Evolutionary conservation across 1,140 invertebrate species (phyloP).

Genomic region (Helicoverpa armigera): DNA sequence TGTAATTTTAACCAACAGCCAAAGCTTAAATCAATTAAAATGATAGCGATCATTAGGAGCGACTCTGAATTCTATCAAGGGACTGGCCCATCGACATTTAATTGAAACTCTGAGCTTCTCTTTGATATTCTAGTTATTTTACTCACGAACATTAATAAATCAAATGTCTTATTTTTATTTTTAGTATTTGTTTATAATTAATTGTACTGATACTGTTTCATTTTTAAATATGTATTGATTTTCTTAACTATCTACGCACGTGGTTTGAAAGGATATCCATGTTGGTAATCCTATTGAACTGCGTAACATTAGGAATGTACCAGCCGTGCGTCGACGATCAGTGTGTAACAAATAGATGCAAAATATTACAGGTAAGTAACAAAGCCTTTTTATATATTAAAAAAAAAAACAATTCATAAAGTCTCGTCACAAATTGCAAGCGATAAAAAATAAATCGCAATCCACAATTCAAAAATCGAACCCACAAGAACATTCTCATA

Average conservation of each 20-base stretch:
- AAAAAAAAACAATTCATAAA: constrained; percentile 2
- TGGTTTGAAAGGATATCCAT: constrained; percentile 99
- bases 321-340: constrained; percentile 98
- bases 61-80: constrained; percentile 32
- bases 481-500: background rate
- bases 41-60: constrained; percentile 31
- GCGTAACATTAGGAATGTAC: constrained; percentile 99
- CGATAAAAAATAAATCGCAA: background rate
- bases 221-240: constrained; percentile 19
- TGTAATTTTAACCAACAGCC: background rate
- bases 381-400: background rate
- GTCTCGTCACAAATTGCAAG: background rate
- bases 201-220: background rate
- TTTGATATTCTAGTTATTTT: constrained; percentile 24
- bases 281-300: constrained; percentile 99
- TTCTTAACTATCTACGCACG: constrained; percentile 92
- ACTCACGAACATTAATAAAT: constrained; percentile 23
- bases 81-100: constrained; percentile 20
- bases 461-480: constrained; percentile 2
- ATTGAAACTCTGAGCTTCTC: constrained; percentile 36
- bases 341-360: constrained; percentile 96
- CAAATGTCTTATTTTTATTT: constrained; percentile 23
- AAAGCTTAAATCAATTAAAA: constrained; percentile 43
- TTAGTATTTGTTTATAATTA: background rate
- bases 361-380: constrained; percentile 93